Evolutionary conservation across 2,113 vertebrate species (phyloP).

Genomic region (Anser cygnoides): DNA sequence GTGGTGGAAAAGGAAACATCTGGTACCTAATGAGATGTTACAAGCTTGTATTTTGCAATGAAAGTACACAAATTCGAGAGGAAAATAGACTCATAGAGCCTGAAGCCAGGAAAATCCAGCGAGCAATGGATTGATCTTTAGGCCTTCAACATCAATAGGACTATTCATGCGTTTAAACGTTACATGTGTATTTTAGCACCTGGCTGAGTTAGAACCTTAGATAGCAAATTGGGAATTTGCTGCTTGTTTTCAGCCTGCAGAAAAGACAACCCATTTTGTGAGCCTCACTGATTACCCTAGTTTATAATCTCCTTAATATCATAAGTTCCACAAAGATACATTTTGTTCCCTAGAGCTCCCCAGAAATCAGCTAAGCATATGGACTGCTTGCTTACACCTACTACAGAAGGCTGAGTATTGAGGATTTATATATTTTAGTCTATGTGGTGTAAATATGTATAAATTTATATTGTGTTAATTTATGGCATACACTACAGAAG

Average conservation of each 20-base stretch:
- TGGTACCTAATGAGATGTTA: slow-evolving; percentile 20
- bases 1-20: slow-evolving; percentile 27
- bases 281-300: slow-evolving; percentile 33
- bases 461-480: slow-evolving; percentile 87
- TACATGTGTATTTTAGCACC: slow-evolving; percentile 43
- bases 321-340: slow-evolving; percentile 61
- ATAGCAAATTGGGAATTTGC: slow-evolving; percentile 26
- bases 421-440: slow-evolving; percentile 83
- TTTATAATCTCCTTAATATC: slow-evolving; percentile 64
- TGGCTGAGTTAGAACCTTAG: slow-evolving; percentile 25
- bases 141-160: slow-evolving; percentile 22
- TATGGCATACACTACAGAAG: slow-evolving; percentile 83
- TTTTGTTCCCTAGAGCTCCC: slow-evolving; percentile 76
- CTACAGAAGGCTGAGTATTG: slow-evolving; percentile 79
- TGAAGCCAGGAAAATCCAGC: slow-evolving; percentile 34
- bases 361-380: slow-evolving; percentile 79
- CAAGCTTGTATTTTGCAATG: neutral
- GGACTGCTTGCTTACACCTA: slow-evolving; percentile 81
- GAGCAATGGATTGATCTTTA: neutral
- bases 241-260: slow-evolving; percentile 31
- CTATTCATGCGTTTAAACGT: neutral
- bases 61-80: slow-evolving; percentile 27
- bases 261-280: slow-evolving; percentile 37
- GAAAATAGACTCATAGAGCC: slow-evolving; percentile 30
- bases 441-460: slow-evolving; percentile 84